A percentile compares a stretch with the other conserved stretches of the same genome.
Evolutionary conservation across 23 tunicate species (phyloP).

Genomic region (Halocynthia aurantium): DNA sequence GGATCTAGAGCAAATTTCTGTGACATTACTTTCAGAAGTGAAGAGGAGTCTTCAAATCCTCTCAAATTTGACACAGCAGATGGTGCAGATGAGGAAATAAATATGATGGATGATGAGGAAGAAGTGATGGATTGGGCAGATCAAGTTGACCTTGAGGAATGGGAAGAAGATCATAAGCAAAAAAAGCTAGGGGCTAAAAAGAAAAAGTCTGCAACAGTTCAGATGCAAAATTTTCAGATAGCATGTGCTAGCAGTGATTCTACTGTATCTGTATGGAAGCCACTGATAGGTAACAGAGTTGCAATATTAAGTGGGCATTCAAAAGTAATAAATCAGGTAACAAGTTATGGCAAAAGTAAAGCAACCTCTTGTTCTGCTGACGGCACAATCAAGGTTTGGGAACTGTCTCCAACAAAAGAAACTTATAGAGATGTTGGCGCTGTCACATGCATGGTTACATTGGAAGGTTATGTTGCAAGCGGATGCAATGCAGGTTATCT

Average conservation of each 20-base stretch:
- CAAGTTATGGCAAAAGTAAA: neutral
- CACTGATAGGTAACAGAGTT: slow-evolving; percentile 11
- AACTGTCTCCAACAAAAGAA: neutral
- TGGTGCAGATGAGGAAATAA: neutral
- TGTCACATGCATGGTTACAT: slow-evolving; percentile 9
- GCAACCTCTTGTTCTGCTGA: slow-evolving; percentile 1
- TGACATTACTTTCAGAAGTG: slow-evolving; percentile 17
- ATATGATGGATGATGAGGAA: neutral
- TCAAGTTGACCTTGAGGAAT: slow-evolving; percentile 35
- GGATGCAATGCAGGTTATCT: slow-evolving; percentile 11
- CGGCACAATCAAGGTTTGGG: slow-evolving; percentile 14
- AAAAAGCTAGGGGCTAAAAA: slow-evolving; percentile 23
- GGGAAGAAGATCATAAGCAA: slow-evolving; percentile 33
- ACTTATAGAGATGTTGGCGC: neutral
- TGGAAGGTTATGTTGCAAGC: neutral
- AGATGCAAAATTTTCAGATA: slow-evolving; percentile 14
- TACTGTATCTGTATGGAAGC: slow-evolving; percentile 11
- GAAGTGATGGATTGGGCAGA: slow-evolving; percentile 19
- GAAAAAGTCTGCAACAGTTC: slow-evolving; percentile 1
- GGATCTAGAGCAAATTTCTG: slow-evolving; percentile 27
- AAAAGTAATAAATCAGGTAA: neutral
- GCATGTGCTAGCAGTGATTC: slow-evolving; percentile 19
- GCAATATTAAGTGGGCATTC: slow-evolving; percentile 4
- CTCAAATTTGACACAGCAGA: no score
- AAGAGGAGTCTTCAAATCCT: neutral